Percentiles rank a stretch among this genome's conserved stretches.
phyloP scores from a whole-genome alignment of 1,140 invertebrate genomes.

The Diabrotica undecimpunctata region DNA sequence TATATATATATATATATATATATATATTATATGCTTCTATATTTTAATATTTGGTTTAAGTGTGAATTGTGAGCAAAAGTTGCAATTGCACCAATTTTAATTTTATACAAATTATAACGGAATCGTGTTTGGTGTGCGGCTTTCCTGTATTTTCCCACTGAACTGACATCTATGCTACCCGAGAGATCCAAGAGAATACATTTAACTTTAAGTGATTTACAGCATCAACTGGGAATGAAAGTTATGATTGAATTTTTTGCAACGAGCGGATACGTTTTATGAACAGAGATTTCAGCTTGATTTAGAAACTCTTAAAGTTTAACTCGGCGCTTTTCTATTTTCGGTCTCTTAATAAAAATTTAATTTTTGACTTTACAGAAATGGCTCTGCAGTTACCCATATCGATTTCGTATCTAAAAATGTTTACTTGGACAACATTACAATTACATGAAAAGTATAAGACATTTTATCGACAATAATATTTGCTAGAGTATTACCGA shows the following conservation, averaged over 20 bases:
- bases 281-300: background rate
- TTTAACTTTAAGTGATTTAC: slow-evolving; percentile 16
- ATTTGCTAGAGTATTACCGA: too few species aligned
- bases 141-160: slow-evolving; percentile 10
- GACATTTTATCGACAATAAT: too few species aligned
- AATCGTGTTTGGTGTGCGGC: background rate
- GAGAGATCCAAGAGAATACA: slow-evolving; percentile 15
- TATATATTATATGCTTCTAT: too few species aligned
- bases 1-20: too few species aligned
- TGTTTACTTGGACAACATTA: too few species aligned
- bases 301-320: slow-evolving; percentile 1
- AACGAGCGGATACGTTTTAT: slow-evolving; percentile 1
- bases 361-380: background rate
- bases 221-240: slow-evolving; percentile 10
- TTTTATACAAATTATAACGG: slow-evolving; percentile 9
- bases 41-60: background rate
- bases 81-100: slow-evolving; percentile 1
- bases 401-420: too few species aligned
- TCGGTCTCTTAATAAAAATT: background rate
- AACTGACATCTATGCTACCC: slow-evolving; percentile 11
- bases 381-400: too few species aligned
- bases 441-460: too few species aligned
- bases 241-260: slow-evolving; percentile 17
- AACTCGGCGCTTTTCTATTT: background rate
- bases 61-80: background rate